Percentiles rank a stretch among this genome's conserved stretches.
Evolutionary conservation across 2,888 invertebrate species (phyloP).

Genomic region (Leptothorax acervorum): DNA sequence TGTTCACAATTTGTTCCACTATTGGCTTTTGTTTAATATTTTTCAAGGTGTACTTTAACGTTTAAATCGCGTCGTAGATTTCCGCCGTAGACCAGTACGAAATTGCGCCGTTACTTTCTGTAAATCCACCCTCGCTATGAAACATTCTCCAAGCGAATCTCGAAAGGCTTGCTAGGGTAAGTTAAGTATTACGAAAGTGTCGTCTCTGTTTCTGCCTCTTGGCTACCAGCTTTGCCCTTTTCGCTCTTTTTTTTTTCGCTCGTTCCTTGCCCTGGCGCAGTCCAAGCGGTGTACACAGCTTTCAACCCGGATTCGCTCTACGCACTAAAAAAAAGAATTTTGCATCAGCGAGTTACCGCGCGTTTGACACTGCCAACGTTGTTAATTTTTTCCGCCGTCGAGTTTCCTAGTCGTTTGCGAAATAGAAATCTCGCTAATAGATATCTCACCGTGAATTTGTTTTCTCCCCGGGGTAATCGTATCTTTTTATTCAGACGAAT

Average conservation of each 20-base stretch:
- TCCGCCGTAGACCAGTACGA: conserved; percentile 20
- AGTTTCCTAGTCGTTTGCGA: conserved; percentile 4
- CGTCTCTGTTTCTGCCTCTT: conserved; percentile 37
- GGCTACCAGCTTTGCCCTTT: conserved; percentile 28
- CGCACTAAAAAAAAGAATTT: conserved; percentile 12
- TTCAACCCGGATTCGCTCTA: conserved; percentile 74
- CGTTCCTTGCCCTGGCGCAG: conserved; percentile 18
- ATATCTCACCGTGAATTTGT: conserved; percentile 2
- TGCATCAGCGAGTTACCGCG: conserved; percentile 40
- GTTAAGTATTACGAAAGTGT: conserved; percentile 64
- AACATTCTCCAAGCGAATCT: conserved; percentile 69
- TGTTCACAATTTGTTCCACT: conserved; percentile 26
- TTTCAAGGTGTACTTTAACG: conserved; percentile 13
- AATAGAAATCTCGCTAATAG: conserved; percentile 38
- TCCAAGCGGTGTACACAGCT: conserved; percentile 71
- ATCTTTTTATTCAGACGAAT: conserved; percentile 27
- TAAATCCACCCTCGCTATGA: conserved; percentile 66
- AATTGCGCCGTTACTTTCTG: conserved; percentile 57
- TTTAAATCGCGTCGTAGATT: conserved; percentile 24
- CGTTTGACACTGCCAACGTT: conserved; percentile 46
- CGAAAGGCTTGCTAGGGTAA: conserved; percentile 68
- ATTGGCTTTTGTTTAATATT: conserved; percentile 25
- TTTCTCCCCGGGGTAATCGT: conserved; percentile 22
- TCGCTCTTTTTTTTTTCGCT: conserved; percentile 7
- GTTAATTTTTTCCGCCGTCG: conserved; percentile 31